Base-by-base conservation (phyloP, 2,888 invertebrate species). In the Drosophila quinaria region DNA sequence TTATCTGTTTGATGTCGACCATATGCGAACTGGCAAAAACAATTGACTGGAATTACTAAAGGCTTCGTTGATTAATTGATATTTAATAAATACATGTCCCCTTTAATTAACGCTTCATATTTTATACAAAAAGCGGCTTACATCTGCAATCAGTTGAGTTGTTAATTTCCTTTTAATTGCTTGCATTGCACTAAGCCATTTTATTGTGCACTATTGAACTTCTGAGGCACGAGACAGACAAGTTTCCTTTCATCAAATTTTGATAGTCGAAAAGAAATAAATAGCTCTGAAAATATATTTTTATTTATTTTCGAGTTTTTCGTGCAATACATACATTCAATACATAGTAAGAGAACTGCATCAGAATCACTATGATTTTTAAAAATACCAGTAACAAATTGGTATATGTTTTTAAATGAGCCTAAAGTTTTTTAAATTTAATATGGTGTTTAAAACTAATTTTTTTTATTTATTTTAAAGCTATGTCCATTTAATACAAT, bases 1-100 rank as follows among this genome's bases (percentile, higher is more conserved):
- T 59, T 35, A 70, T 61, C n/a, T 10, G 25, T 4, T 51, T 17
- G 4, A n/a, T 22, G 70, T 64, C 61, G 58, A 15, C 59, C 65
- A 64, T 66, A 76, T 63, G 65, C 51, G 60, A 13, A 29, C 61
- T 47, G 59, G 70, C 66, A 74, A 41, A 44, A 44, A 31, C 69
- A 66, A 65, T 74, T 78, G 56, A 68, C 74, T 55, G 25, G 46
- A 17, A 54, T 72, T 65, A 58, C 76, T 60, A 39, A 41, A 17
- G 47, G 19, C 61, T 41, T 9, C 49, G 15, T 31, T 41, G 64
- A 58, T 79, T 56, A 68, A 71, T 66, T 65, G 60, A 64, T 56
- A 65, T 63, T 79, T 74, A 71, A 83, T 79, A 71, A 29, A 82
- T 70, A 71, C 81, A 15, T 56, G 75, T 81, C 33, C 58, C 56